These are phyloP conservation scores for Samia ricini DNA, from an alignment of 1,140 invertebrate genomes.

Conservation along the genomic window DNA sequence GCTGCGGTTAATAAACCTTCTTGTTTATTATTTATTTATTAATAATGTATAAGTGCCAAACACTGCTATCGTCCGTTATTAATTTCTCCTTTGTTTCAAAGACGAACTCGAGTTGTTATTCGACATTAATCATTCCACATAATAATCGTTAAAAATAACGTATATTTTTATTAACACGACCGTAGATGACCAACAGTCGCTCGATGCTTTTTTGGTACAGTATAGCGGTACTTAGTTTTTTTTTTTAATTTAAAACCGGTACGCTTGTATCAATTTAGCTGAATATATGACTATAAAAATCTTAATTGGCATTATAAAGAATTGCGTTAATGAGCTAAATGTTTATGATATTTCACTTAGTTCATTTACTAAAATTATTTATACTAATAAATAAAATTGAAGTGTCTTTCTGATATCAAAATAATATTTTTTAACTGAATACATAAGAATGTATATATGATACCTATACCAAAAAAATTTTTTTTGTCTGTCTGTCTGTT, in stretches of 20 bases:
- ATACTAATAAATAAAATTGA: no score
- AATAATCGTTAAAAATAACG: slow-evolving; percentile 19
- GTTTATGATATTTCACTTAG: neutral
- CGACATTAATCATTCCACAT: slow-evolving; percentile 10
- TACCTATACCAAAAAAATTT: no score
- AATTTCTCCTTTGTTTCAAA: neutral
- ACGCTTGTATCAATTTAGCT: slow-evolving; percentile 11
- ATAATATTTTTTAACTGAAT: no score
- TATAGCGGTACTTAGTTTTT: slow-evolving; percentile 18
- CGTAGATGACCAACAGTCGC: slow-evolving; percentile 13
- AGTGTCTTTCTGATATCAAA: no score
- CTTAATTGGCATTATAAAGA: slow-evolving; percentile 15
- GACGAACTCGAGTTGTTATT: neutral
- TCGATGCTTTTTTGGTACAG: slow-evolving; percentile 10
- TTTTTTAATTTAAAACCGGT: slow-evolving; percentile 15
- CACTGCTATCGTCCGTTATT: neutral
- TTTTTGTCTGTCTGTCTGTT: no score
- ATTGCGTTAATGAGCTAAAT: slow-evolving; percentile 12
- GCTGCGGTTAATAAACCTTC: no score
- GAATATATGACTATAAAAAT: neutral
- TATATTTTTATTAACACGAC: slow-evolving; percentile 14
- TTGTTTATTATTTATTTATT: no score
- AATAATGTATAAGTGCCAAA: neutral
- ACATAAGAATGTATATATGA: no score
- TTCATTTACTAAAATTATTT: neutral